Evolutionary conservation across 1,140 invertebrate species (phyloP).

Genomic region (Scaptomyza hsui): DNA sequence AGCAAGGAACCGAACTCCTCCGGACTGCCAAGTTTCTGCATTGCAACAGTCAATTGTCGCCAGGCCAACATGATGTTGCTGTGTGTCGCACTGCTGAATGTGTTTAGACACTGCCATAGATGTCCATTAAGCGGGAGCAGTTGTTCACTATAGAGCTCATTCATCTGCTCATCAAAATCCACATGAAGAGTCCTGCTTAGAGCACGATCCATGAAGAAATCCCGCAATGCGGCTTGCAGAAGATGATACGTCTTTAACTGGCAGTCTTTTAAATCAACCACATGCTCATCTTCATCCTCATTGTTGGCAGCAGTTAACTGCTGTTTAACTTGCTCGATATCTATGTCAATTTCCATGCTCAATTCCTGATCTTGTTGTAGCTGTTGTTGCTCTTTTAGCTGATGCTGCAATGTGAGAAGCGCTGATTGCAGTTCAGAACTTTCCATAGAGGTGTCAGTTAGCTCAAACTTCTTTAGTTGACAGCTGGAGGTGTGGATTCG

Average conservation of each 20-base stretch:
- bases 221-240: conserved; percentile 44
- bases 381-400: conserved; percentile 24
- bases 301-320: conserved; percentile 12
- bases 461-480: conserved; percentile 54
- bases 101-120: conserved; percentile 57
- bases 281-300: conserved; percentile 25
- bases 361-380: not conserved
- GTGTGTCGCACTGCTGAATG: conserved; percentile 23
- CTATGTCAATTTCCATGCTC: conserved; percentile 17
- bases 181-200: conserved; percentile 20
- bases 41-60: conserved; percentile 11
- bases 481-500: conserved; percentile 27
- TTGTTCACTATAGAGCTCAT: conserved; percentile 62
- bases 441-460: not conserved
- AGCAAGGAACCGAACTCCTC: conserved; percentile 40
- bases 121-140: conserved; percentile 50
- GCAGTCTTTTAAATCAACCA: conserved; percentile 4
- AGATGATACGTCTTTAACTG: conserved; percentile 35
- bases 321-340: conserved; percentile 25
- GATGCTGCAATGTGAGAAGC: conserved; percentile 30
- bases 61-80: conserved; percentile 27
- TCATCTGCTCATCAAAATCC: conserved; percentile 55
- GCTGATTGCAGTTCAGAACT: conserved; percentile 12
- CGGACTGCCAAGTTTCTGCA: conserved; percentile 6
- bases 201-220: conserved; percentile 56